Evolutionary conservation across 2,113 vertebrate genomes (phyloP).

Genomic region (Actinemys pallida): DNA sequence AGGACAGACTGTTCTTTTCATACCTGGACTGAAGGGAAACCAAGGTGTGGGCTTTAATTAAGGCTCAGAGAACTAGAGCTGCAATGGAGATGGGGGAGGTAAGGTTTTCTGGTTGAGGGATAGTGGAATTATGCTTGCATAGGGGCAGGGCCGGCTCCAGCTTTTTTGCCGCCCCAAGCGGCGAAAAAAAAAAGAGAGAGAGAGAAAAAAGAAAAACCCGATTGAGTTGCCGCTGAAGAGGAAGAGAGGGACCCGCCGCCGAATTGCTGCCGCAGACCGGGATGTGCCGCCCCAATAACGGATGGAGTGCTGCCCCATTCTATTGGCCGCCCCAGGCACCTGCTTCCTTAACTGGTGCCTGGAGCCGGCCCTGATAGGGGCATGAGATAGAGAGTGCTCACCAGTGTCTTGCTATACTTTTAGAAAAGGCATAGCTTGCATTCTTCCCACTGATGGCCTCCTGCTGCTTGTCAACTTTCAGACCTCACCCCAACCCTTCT

Average conservation of each 20-base stretch:
- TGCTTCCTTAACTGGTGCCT: too few species aligned
- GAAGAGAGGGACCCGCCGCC: too few species aligned
- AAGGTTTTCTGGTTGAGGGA: neutral
- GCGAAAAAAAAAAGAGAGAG: too few species aligned
- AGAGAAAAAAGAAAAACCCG: too few species aligned
- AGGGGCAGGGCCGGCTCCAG: neutral
- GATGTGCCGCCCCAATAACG: too few species aligned
- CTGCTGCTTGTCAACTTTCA: neutral
- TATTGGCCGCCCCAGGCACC: too few species aligned
- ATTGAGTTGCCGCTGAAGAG: too few species aligned
- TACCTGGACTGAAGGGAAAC: neutral
- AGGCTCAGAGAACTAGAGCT: neutral
- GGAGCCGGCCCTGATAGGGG: too few species aligned
- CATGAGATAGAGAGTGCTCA: neutral
- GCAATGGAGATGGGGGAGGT: neutral
- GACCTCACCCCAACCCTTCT: neutral
- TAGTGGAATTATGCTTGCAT: neutral
- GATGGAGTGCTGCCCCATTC: too few species aligned
- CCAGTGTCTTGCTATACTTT: neutral
- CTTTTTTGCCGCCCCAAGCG: too few species aligned
- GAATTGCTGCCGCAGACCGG: too few species aligned
- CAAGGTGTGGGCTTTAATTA: neutral
- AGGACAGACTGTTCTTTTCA: neutral
- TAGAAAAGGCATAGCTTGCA: neutral
- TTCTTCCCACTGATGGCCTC: too few species aligned